Evolutionary conservation across 2,888 invertebrate genomes (phyloP).

Genomic region (Lasioglossum malachurum): DNA sequence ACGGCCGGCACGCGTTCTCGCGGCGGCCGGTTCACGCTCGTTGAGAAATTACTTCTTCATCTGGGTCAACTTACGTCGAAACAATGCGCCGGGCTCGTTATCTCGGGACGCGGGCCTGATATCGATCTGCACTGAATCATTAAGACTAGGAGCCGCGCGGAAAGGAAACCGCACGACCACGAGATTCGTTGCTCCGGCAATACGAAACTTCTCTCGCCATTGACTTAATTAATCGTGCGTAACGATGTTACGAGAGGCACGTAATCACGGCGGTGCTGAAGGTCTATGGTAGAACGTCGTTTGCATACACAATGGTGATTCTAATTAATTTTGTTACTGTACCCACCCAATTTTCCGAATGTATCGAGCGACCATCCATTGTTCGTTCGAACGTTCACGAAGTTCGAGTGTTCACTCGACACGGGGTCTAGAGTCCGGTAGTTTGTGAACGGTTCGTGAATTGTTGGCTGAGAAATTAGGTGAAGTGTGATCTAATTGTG

Average conservation of each 20-base stretch:
- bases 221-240: slow-evolving; percentile 29
- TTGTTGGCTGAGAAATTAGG: neutral
- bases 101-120: slow-evolving; percentile 33
- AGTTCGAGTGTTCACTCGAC: neutral
- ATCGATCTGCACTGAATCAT: slow-evolving; percentile 61
- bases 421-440: neutral
- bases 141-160: slow-evolving; percentile 23
- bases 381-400: neutral
- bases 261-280: slow-evolving; percentile 7
- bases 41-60: slow-evolving; percentile 65
- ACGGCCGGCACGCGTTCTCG: slow-evolving; percentile 12
- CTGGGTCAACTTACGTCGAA: slow-evolving; percentile 57
- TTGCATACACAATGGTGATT: neutral
- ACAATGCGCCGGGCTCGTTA: slow-evolving; percentile 58
- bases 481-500: neutral
- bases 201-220: slow-evolving; percentile 30
- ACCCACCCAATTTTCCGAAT: neutral
- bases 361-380: neutral
- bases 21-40: slow-evolving; percentile 29
- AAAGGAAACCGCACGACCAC: slow-evolving; percentile 2
- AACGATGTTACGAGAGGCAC: slow-evolving; percentile 38
- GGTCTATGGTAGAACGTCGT: neutral
- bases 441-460: neutral
- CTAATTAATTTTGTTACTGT: neutral
- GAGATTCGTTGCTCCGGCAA: neutral